Conservation (phyloP, 2,113 vertebrate genomes). For the Scomber colias region DNA sequence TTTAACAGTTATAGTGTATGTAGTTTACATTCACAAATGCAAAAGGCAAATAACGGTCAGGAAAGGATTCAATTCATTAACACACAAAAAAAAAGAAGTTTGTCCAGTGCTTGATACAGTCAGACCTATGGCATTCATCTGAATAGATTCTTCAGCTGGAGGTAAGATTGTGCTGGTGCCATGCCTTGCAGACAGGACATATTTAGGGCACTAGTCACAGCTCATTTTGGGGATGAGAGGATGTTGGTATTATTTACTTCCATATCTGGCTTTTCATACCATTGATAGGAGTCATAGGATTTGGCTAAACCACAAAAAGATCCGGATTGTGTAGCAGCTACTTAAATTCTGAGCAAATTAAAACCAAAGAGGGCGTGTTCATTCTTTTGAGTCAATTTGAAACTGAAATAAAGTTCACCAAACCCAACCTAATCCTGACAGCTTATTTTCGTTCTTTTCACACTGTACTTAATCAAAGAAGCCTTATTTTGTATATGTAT, state of each 20-base stretch:
- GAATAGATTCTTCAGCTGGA: constrained; percentile 55
- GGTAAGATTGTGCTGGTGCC: constrained; percentile 64
- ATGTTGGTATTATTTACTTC: constrained; percentile 51
- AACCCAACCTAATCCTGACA: not conserved
- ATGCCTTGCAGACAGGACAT: constrained; percentile 74
- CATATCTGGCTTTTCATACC: constrained; percentile 67
- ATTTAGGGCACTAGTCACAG: constrained; percentile 76
- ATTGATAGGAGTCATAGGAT: constrained; percentile 69
- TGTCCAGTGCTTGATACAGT: constrained; percentile 74
- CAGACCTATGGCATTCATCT: constrained; percentile 73
- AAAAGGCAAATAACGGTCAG: constrained; percentile 35
- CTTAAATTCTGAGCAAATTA: constrained; percentile 28
- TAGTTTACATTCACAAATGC: constrained; percentile 52
- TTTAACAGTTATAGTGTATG: constrained; percentile 23
- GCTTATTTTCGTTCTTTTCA: not conserved
- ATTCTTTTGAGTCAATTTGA: constrained; percentile 38
- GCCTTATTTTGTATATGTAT: not conserved
- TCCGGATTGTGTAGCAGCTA: not conserved
- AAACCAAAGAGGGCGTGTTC: constrained; percentile 29
- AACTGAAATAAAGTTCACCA: constrained; percentile 28
- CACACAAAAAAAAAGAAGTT: constrained; percentile 20
- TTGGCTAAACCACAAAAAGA: constrained; percentile 55
- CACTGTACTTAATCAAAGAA: constrained; percentile 14
- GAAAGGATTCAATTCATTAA: constrained; percentile 16
- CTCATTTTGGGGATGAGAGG: constrained; percentile 51